A percentile compares a stretch with the other conserved stretches of the same genome.
phyloP scores from a whole-genome alignment of 1,140 invertebrate species.

The Drosophila arizonae region DNA sequence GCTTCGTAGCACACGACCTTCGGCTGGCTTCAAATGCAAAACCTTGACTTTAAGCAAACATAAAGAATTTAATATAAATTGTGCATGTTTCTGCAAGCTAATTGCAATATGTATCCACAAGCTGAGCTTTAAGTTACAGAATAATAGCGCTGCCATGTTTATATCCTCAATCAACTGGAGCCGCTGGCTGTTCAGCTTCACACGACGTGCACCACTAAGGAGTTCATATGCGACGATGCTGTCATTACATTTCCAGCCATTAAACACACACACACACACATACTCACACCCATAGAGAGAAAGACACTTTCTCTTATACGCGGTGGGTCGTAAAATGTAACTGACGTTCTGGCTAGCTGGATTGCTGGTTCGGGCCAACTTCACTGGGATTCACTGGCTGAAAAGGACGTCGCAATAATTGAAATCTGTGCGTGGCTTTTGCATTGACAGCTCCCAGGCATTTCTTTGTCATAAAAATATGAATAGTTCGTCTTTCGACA shows the following conservation, averaged over 20 bases:
- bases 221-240: conserved; percentile 6
- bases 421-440: conserved; percentile 39
- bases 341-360: conserved; percentile 16
- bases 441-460: not conserved
- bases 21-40: too few species aligned
- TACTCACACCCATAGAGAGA: not conserved
- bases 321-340: conserved; percentile 40
- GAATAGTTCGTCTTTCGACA: not conserved
- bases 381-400: not conserved
- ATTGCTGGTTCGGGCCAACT: not conserved
- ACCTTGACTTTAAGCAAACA: conserved; percentile 26
- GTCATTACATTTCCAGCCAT: conserved; percentile 49
- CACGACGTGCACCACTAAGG: not conserved
- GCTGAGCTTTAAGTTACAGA: conserved; percentile 27
- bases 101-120: conserved; percentile 17
- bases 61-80: conserved; percentile 11
- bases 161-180: conserved; percentile 21
- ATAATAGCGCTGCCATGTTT: conserved; percentile 18
- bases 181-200: too few species aligned
- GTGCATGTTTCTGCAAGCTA: conserved; percentile 20
- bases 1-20: not conserved
- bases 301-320: not conserved
- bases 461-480: conserved; percentile 32
- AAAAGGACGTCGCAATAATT: conserved; percentile 22
- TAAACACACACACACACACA: conserved; percentile 32